Evolutionary conservation across 1,140 invertebrate species (phyloP).

Genomic region (Colletes gigas): DNA sequence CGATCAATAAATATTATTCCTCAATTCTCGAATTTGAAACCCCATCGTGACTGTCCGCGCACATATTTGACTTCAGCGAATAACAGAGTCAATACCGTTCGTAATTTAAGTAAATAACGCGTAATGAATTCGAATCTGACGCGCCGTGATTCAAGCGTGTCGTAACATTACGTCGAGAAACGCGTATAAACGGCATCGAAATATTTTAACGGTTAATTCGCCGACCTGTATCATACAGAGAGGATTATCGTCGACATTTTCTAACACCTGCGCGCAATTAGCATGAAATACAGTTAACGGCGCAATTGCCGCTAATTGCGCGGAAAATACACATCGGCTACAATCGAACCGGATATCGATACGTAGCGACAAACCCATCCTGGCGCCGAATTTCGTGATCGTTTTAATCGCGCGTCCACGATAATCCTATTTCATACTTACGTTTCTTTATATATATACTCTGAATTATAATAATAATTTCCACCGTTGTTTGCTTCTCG

Average conservation of each 20-base stretch:
- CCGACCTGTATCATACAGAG: background rate
- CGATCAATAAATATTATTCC: background rate
- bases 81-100: background rate
- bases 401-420: background rate
- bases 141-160: background rate
- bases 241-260: slow-evolving; percentile 37
- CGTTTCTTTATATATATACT: too few species aligned
- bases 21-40: too few species aligned
- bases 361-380: background rate
- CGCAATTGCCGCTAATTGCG: slow-evolving; percentile 35
- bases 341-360: slow-evolving; percentile 14
- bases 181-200: background rate
- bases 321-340: slow-evolving; percentile 16
- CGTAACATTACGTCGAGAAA: background rate
- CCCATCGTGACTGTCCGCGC: too few species aligned
- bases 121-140: background rate
- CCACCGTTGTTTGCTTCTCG: too few species aligned
- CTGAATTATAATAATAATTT: too few species aligned
- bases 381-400: background rate
- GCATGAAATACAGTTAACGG: slow-evolving; percentile 27
- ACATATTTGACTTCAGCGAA: too few species aligned
- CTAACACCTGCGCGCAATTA: slow-evolving; percentile 35
- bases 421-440: too few species aligned
- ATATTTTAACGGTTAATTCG: background rate
- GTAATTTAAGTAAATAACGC: background rate